Evolutionary conservation across 2,888 invertebrate species (phyloP), one percentile per base, ranked within the genome.

Genomic region (Ennomos fuscantarius): DNA sequence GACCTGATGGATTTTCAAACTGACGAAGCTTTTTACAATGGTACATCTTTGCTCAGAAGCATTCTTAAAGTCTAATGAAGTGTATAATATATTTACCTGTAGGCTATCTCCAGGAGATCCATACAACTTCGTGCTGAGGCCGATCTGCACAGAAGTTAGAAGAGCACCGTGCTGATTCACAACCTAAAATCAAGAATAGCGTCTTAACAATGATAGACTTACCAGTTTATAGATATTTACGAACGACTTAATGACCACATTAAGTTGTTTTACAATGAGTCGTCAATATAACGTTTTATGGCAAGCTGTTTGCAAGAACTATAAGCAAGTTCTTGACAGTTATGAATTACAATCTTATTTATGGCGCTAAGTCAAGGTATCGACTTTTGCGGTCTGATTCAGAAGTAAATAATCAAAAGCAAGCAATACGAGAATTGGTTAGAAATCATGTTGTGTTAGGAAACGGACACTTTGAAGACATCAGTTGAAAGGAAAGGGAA

Each of bases 71-170:
- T 24, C 24, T 24, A 6, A 24, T 24, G 24, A 24, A 24, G 6
- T 24, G 6, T 24, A 6, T 24, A 36, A 52, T 32, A 48, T 45
- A 24, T 12, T 66, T 74, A 93, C 93, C 86, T 92, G 92, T 55
- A 92, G 56, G 24, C 63, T 86, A 33, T 87, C 86, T 0, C 91
- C 90, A 0, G 92, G 92, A 0, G 87, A 71, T 1, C 90, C 93
- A n/a, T 91, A 89, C 0, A 93, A 60, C 37, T 79, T 81, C 0
- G 87, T 82, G 34, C 90, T 84, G 0, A 89, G 70, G 0, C 93
- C 93, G 0, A 93, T 87, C 55, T 92, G 91, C 0, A 92, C 82
- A 0, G 86, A 67, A 1, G 92, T 91, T 31, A 89, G 65, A 0
- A 90, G 60, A 0, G 79, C 48, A 0, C 90, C 91, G 36, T 78